Conservation (phyloP, 2,113 vertebrate species). For the Anseranas semipalmata region DNA sequence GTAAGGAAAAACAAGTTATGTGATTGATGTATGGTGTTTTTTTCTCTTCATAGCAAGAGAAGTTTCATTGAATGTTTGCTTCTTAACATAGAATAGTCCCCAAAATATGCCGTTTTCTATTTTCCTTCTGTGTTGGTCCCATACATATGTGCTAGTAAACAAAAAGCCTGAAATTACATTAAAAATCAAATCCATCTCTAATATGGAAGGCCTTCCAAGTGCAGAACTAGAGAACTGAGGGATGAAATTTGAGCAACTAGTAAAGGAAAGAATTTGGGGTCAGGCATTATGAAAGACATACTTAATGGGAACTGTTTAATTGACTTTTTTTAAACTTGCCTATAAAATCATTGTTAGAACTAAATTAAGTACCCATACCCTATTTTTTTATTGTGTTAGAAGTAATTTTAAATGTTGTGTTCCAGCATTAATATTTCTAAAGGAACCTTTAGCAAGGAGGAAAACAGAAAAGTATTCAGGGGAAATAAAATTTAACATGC, state of each 20-base stretch:
- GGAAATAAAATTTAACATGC: not conserved
- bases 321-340: not conserved
- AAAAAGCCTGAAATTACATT: not conserved
- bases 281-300: not conserved
- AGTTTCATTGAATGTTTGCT: not conserved
- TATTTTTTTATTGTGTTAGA: not conserved
- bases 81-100: not conserved
- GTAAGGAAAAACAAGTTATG: not conserved
- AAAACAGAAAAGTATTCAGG: not conserved
- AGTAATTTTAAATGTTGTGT: not conserved
- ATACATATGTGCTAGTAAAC: fast-evolving
- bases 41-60: not conserved
- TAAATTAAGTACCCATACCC: not conserved
- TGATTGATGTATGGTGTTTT: not conserved
- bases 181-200: not conserved
- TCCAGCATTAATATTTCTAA: not conserved
- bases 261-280: not conserved
- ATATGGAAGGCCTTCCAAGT: not conserved
- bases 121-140: not conserved
- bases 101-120: fast-evolving
- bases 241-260: not conserved
- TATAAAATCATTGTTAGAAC: not conserved
- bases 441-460: not conserved
- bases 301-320: not conserved
- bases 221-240: not conserved